phyloP scores from a whole-genome alignment of 2,888 invertebrate species.

The Thereva unica region DNA sequence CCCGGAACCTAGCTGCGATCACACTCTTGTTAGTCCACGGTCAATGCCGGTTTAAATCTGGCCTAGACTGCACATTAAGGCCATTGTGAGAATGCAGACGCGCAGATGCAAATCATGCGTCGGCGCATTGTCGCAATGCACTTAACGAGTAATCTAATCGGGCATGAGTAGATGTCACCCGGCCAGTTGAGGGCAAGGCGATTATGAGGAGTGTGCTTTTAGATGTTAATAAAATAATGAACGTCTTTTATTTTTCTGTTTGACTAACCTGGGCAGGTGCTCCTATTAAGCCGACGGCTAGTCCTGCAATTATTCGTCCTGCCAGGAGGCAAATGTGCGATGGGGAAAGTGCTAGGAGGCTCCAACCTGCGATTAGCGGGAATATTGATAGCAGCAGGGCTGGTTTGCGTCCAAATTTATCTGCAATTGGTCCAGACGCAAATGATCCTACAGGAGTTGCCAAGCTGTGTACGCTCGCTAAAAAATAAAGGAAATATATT shows the following conservation, averaged over 20 bases:
- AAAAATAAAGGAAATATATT: constrained; percentile 40
- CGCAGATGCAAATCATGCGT: constrained; percentile 22
- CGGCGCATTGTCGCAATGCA: neutral
- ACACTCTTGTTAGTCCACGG: constrained; percentile 32
- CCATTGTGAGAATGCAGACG: constrained; percentile 13
- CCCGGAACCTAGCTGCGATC: constrained; percentile 22
- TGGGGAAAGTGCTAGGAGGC: constrained; percentile 64
- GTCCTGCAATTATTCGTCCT: constrained; percentile 71
- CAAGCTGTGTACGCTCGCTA: constrained; percentile 78
- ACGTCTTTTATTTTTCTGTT: neutral
- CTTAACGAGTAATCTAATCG: too few relatives aligned
- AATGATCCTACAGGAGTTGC: constrained; percentile 77
- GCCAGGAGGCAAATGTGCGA: constrained; percentile 65
- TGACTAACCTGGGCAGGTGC: constrained; percentile 72
- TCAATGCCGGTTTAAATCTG: constrained; percentile 30
- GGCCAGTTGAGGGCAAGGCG: too few relatives aligned
- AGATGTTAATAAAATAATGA: neutral
- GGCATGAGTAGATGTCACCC: too few relatives aligned
- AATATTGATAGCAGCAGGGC: constrained; percentile 68
- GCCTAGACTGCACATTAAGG: constrained; percentile 29
- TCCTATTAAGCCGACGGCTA: constrained; percentile 73
- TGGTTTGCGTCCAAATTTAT: constrained; percentile 68
- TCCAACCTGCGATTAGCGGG: constrained; percentile 72
- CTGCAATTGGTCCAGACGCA: constrained; percentile 72
- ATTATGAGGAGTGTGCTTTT: neutral